phyloP scores from a whole-genome alignment of 2,797 vertebrate species.

The Peromyscus eremicus region DNA sequence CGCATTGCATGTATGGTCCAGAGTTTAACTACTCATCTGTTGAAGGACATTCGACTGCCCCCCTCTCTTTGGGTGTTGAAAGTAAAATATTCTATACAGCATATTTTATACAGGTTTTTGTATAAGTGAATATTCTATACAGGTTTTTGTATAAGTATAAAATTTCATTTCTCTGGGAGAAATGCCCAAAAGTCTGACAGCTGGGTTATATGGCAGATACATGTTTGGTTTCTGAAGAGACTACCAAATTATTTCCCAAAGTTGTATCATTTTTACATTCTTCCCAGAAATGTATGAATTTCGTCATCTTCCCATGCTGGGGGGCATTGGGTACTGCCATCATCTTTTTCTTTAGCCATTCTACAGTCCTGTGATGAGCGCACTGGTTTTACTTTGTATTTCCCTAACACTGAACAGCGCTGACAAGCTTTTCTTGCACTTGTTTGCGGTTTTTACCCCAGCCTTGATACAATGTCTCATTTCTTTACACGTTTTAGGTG shows the following conservation, averaged over 20 bases:
- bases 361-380: neutral
- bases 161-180: neutral
- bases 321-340: neutral
- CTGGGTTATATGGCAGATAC: neutral
- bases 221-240: slow-evolving; percentile 33
- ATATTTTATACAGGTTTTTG: neutral
- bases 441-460: neutral
- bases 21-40: neutral
- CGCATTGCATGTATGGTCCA: neutral
- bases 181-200: neutral
- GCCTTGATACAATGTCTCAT: neutral
- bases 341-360: neutral
- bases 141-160: slow-evolving; percentile 6
- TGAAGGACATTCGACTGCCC: neutral
- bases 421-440: neutral
- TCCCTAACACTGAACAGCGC: neutral
- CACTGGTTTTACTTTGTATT: slow-evolving; percentile 10
- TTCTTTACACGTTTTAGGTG: neutral
- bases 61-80: neutral
- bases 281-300: neutral
- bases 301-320: neutral
- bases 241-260: neutral
- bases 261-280: neutral
- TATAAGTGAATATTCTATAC: neutral
- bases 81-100: slow-evolving; percentile 15